Evolutionary conservation across 1,140 invertebrate genomes (phyloP).

Genomic region (Dendrolimus punctatus): DNA sequence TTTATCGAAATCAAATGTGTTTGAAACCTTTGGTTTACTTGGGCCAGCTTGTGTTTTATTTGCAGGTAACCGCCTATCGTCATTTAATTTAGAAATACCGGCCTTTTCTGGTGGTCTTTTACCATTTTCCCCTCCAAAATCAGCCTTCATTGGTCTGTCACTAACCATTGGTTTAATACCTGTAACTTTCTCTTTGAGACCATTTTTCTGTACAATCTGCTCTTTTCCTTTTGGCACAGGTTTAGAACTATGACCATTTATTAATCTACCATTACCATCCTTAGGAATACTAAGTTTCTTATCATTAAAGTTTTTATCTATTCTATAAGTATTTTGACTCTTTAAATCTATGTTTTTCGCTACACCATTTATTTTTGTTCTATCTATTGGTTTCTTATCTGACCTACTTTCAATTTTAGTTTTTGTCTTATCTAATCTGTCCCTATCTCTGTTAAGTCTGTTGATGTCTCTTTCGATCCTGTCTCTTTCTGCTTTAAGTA

Average conservation of each 20-base stretch:
- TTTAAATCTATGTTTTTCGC: constrained; percentile 62
- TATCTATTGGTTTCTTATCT: constrained; percentile 41
- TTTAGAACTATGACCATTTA: constrained; percentile 49
- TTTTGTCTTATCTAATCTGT: constrained; percentile 55
- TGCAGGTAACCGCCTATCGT: constrained; percentile 32
- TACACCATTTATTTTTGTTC: constrained; percentile 27
- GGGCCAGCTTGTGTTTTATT: constrained; percentile 24
- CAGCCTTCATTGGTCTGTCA: constrained; percentile 12
- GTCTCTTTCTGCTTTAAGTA: constrained; percentile 53
- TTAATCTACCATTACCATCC: constrained; percentile 23
- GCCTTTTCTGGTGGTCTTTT: constrained; percentile 34
- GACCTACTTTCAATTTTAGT: constrained; percentile 37
- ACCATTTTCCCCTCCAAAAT: constrained; percentile 33
- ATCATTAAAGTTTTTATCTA: constrained; percentile 60
- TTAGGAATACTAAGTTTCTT: constrained; percentile 28
- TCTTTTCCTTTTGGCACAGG: constrained; percentile 42
- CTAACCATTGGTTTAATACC: constrained; percentile 28
- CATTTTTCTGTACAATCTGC: constrained; percentile 25
- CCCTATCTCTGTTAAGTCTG: constrained; percentile 44
- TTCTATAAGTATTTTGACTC: constrained; percentile 60
- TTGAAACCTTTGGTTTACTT: constrained; percentile 36
- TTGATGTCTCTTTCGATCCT: constrained; percentile 57
- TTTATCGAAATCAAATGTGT: constrained; percentile 58
- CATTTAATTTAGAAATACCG: constrained; percentile 28
- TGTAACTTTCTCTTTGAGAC: constrained; percentile 29